phyloP scores from a whole-genome alignment of 1,140 invertebrate species.

The Pogonomyrmex californicus region DNA sequence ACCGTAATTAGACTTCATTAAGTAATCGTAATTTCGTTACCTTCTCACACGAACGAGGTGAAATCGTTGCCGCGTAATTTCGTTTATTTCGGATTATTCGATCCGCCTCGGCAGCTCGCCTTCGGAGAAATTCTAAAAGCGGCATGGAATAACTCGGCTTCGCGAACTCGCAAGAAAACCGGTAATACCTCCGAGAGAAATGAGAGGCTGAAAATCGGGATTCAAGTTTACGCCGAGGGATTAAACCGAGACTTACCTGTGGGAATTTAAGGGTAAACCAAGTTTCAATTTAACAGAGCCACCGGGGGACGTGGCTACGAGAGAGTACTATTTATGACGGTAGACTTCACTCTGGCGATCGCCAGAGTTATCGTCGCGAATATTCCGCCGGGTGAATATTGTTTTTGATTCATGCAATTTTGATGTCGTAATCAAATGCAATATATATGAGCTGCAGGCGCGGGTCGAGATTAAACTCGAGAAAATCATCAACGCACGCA shows the following conservation, averaged over 20 bases:
- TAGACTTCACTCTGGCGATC: background rate
- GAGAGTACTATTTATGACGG: slow-evolving; percentile 33
- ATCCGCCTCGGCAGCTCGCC: slow-evolving; percentile 20
- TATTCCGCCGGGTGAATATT: slow-evolving; percentile 21
- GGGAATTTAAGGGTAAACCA: slow-evolving; percentile 57
- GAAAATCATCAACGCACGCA: background rate
- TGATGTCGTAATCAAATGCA: slow-evolving; percentile 27
- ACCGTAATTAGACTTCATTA: background rate
- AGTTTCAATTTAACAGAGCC: slow-evolving; percentile 56
- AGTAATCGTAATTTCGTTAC: slow-evolving; percentile 21
- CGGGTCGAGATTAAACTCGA: background rate
- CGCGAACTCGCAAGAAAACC: slow-evolving; percentile 51
- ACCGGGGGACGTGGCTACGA: slow-evolving; percentile 8
- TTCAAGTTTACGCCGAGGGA: slow-evolving; percentile 50
- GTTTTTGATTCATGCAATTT: slow-evolving; percentile 21
- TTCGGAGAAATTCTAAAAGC: slow-evolving; percentile 32
- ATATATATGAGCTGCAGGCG: background rate
- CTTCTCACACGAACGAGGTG: background rate
- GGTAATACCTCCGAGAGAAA: slow-evolving; percentile 41
- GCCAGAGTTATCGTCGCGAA: slow-evolving; percentile 15
- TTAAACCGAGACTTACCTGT: slow-evolving; percentile 49
- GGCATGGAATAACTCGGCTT: slow-evolving; percentile 36
- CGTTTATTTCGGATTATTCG: slow-evolving; percentile 37
- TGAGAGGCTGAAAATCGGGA: slow-evolving; percentile 53
- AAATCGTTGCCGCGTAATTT: slow-evolving; percentile 30